phyloP scores from a whole-genome alignment of 1,140 invertebrate species.

The Drosophila ercepeae region DNA sequence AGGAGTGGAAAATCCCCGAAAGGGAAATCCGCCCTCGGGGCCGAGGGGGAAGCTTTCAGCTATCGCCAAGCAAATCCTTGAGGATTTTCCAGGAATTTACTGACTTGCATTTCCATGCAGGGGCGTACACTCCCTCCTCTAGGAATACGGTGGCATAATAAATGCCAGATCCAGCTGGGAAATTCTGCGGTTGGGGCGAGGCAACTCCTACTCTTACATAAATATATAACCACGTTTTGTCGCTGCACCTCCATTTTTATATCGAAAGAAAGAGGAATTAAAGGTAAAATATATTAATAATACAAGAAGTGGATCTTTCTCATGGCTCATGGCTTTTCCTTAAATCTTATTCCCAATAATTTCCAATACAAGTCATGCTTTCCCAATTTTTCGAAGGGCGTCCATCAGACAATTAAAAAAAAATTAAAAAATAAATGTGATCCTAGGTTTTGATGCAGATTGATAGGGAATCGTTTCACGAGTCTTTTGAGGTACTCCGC shows the following conservation, averaged over 20 bases:
- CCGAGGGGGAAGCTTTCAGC: conserved; percentile 60
- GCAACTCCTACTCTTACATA: conserved; percentile 2
- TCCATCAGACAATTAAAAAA: too few species aligned
- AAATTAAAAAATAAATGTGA: too few species aligned
- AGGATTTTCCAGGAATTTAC: conserved; percentile 63
- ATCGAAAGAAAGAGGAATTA: background rate
- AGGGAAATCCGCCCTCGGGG: conserved; percentile 8
- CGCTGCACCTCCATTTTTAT: background rate
- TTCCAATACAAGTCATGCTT: too few species aligned
- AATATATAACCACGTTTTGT: conserved; percentile 12
- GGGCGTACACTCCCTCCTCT: conserved; percentile 2
- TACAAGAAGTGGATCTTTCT: too few species aligned
- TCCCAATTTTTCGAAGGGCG: too few species aligned
- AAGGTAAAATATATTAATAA: background rate
- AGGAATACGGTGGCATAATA: conserved; percentile 50
- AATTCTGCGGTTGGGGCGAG: conserved; percentile 11
- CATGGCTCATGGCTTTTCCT: too few species aligned
- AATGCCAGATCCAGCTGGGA: conserved; percentile 47
- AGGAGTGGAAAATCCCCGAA: conserved; percentile 52
- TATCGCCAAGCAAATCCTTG: conserved; percentile 63
- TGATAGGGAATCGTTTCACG: too few species aligned
- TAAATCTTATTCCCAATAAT: too few species aligned
- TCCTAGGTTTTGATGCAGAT: too few species aligned
- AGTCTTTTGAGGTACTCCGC: too few species aligned
- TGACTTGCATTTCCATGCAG: conserved; percentile 72